A percentile compares a stretch with the other conserved stretches of the same genome.
Conservation (phyloP, 2,797 vertebrate species). For the Hippocampus kuda region DNA sequence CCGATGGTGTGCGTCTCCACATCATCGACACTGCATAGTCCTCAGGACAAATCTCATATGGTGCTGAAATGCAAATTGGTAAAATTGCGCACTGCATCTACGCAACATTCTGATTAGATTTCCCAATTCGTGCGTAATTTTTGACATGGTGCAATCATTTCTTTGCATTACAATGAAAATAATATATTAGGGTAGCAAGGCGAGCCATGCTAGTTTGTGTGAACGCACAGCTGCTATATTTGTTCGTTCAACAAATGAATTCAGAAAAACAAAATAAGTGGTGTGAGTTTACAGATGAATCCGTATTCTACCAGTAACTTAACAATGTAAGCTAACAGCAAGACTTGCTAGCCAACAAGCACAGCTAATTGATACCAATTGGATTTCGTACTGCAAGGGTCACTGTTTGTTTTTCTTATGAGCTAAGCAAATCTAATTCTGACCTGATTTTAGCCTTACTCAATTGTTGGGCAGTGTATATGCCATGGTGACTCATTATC, state of each 20-base stretch:
- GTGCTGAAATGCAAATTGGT: constrained; percentile 68
- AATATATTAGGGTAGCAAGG: neutral
- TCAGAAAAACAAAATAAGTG: neutral
- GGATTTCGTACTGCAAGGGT: neutral
- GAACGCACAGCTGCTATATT: neutral
- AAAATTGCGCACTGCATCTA: too few species aligned
- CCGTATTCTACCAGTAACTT: neutral
- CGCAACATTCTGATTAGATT: too few species aligned
- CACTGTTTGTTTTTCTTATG: neutral
- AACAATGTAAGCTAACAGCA: neutral
- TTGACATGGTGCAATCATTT: constrained; percentile 42
- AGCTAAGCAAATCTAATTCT: neutral
- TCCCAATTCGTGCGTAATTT: neutral
- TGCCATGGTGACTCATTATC: neutral
- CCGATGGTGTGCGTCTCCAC: constrained; percentile 96
- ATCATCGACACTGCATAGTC: constrained; percentile 95
- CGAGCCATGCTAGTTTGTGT: neutral
- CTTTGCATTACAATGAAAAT: constrained; percentile 20
- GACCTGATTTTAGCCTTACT: neutral
- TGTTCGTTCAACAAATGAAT: neutral
- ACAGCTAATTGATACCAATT: neutral
- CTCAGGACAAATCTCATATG: constrained; percentile 98
- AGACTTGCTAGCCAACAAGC: neutral
- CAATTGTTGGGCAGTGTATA: neutral
- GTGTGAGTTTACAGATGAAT: neutral